Evolutionary conservation across 2,797 vertebrate species (phyloP), one percentile per base, ranked within the genome.

Genomic region (Mareca penelope): DNA sequence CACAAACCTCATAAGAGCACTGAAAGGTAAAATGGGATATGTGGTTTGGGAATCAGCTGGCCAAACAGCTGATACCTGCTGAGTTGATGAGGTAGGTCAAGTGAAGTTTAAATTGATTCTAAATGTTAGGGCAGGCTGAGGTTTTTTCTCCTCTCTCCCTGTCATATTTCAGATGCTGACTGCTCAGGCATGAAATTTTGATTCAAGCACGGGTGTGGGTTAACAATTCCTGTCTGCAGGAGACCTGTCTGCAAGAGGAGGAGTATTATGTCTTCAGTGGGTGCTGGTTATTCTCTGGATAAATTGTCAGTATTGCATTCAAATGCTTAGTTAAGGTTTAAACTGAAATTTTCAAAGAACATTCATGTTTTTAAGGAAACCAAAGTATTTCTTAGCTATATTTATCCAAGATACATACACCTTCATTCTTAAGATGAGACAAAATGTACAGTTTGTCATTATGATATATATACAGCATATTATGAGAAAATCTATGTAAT

Each of bases 281-380:
- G 13, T 57, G 53, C 22, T 21, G 19, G 24, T 69, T 79, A 53
- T 53, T 14, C 44, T 79, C 65, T n/a, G 29, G 71, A 61, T 72
- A 87, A 92, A 90, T 69, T 79, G 39, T 6, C 37, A 55, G 46
- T 65, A 59, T 59, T 90, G 29, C 1, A 72, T 85, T 91, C 68
- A 82, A 84, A 79, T 59, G 7, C 3, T 15, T 52, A 69, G 52
- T 4, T 63, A 72, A 76, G 16, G 17, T 55, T 31, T 42, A 50
- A 90, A 53, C 1, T 76, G 37, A 72, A 42, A 72, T 72, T 63
- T 85, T 37, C 24, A 76, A 69, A 76, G 28, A 85, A 68, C 0
- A 3, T 28, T 79, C 5, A 18, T 19, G 8, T 59, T 87, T 78
- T 46, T 50, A 61, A 61, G 15, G 3, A 72, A 72, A 53, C 1